Percentiles rank a stretch among this genome's conserved stretches.
Conservation (phyloP, 2,113 vertebrate genomes). For the Mellivora capensis region DNA sequence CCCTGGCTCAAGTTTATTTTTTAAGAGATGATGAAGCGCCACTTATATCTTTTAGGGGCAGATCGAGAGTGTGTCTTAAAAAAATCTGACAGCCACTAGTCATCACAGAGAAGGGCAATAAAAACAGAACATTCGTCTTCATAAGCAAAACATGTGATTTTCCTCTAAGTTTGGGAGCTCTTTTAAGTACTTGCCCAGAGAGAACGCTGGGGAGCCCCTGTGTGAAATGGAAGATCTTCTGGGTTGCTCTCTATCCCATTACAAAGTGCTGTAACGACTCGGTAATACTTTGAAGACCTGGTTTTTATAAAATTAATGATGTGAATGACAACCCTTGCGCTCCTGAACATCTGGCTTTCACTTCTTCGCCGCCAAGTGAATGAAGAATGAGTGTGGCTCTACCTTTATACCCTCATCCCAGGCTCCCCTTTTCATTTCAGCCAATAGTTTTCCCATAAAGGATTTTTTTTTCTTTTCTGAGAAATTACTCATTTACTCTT, state of each 20-base stretch:
- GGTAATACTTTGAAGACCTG: neutral
- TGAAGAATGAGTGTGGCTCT: neutral
- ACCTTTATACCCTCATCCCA: neutral
- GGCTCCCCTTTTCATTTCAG: neutral
- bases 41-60: neutral
- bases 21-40: neutral
- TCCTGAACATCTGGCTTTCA: neutral
- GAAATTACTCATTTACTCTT: constrained; percentile 26
- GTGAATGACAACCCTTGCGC: neutral
- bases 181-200: neutral
- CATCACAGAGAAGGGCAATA: neutral
- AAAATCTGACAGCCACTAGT: neutral
- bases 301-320: neutral
- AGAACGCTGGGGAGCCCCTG: neutral
- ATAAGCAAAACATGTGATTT: neutral
- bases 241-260: neutral
- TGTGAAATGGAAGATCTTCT: neutral
- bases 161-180: neutral
- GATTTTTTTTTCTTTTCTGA: constrained; percentile 20
- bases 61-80: neutral
- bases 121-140: neutral
- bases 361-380: neutral
- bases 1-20: neutral
- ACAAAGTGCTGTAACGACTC: neutral
- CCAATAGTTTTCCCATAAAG: neutral